Evolutionary conservation across 1,140 invertebrate species (phyloP), one percentile per base, ranked within the genome.

Genomic region (Drosophila leontia): DNA sequence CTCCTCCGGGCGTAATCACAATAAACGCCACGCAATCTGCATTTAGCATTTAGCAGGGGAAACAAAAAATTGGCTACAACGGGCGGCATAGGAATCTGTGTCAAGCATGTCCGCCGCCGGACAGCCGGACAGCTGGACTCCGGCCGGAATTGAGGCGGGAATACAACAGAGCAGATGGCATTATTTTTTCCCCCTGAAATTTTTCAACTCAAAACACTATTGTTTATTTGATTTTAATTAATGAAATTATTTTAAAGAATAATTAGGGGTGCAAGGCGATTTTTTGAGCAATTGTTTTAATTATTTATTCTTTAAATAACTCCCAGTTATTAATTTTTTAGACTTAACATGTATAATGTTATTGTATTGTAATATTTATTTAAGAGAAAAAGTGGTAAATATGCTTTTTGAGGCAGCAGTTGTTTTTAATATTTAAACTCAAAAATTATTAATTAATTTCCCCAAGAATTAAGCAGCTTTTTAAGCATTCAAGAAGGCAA

Each of bases 11-110:
- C 39, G 37, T 45, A 84, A 67, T 55, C 61, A 75, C 68, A 85
- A 86, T 85, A 78, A 86, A 85, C 82, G 57, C 50, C 15, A 62
- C 15, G 19, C 47, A 39, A 26, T 35, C 19, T 23, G 53, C n/a
- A 17, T 44, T 17, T 17, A 42, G 41, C 41, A 50, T 51, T 17
- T 34, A 26, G n/a, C 50, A 17, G 19, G 19, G 19, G 44, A 15
- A 7, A 47, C 17, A 23, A 51, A 51, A 23, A 23, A 42, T 41
- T 41, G 39, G 44, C 44, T 6, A 12, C 35, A 39, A 15, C 42
- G 32, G 11, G 26, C 13, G 11, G 26, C 13, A 26, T 2, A 13
- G 17, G 59, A 81, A 75, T 75, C 82, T 84, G 82, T 84, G 82
- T 68, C 82, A 86, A 78, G 75, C 75, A 78, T 75, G 29, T 64